These are phyloP conservation scores for Melanostoma scalare DNA, from an alignment of 2,888 invertebrate genomes.

Conservation along the genomic window DNA sequence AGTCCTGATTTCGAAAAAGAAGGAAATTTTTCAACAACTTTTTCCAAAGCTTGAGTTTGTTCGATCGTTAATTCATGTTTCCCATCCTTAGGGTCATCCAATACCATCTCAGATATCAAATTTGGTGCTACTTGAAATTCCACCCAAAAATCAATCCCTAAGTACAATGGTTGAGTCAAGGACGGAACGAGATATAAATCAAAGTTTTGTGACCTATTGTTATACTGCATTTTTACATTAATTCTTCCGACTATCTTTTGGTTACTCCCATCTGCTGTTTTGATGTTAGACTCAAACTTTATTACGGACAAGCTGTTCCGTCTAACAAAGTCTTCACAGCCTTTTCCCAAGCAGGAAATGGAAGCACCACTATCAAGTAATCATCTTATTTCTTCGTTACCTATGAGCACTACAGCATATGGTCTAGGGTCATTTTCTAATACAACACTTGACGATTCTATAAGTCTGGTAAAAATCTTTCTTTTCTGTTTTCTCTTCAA, in stretches of 20 bases:
- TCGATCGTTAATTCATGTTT: neutral
- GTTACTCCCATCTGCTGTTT: conserved; percentile 9
- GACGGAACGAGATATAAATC: conserved; percentile 44
- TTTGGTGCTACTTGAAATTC: conserved; percentile 18
- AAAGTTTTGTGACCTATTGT: neutral
- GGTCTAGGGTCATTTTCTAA: neutral
- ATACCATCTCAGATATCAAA: neutral
- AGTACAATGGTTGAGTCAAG: conserved; percentile 19
- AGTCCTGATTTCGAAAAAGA: conserved; percentile 17
- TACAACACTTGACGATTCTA: neutral
- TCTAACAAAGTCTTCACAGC: neutral
- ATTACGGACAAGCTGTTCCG: neutral
- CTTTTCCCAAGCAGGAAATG: conserved; percentile 19
- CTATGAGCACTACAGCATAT: neutral
- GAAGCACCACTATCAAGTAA: conserved; percentile 26
- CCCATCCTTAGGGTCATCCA: neutral
- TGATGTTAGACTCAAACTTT: neutral
- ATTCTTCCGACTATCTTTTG: conserved; percentile 37
- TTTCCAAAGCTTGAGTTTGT: neutral
- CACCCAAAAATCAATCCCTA: conserved; percentile 54
- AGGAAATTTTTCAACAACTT: conserved; percentile 6
- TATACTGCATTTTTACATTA: conserved; percentile 19
- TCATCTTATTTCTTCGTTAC: neutral
- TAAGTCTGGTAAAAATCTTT: neutral
- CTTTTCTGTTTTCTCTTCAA: neutral